Evolutionary conservation across 2,888 invertebrate genomes (phyloP).

Genomic region (Meghimatium bilineatum): DNA sequence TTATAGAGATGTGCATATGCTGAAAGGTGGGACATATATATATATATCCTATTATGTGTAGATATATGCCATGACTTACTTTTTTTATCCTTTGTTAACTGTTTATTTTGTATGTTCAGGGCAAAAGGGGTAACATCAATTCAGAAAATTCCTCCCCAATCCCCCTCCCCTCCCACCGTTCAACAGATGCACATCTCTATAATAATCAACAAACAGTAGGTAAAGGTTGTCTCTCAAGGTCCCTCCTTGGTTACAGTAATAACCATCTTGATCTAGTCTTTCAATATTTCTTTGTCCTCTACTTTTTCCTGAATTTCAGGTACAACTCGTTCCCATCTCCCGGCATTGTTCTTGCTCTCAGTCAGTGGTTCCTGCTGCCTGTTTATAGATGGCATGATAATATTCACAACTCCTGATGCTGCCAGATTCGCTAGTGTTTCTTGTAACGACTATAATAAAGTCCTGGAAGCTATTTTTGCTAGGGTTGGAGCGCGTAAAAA

Average conservation of each 20-base stretch:
- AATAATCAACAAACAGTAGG: too few relatives aligned
- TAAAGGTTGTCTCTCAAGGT: too few relatives aligned
- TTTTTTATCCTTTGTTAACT: too few relatives aligned
- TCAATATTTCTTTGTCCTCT: not conserved
- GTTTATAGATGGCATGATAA: slow-evolving; percentile 28
- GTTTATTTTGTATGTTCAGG: too few relatives aligned
- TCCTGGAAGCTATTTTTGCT: not conserved
- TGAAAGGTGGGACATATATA: too few relatives aligned
- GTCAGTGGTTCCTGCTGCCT: not conserved
- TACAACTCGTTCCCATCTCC: not conserved
- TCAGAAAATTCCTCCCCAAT: too few relatives aligned
- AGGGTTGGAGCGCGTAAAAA: not conserved
- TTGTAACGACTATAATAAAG: not conserved
- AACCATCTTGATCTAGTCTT: not conserved
- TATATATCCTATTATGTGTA: too few relatives aligned
- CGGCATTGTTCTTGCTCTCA: not conserved
- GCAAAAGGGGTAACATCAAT: too few relatives aligned
- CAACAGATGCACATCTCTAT: too few relatives aligned
- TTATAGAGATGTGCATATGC: too few relatives aligned
- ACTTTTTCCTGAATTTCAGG: not conserved
- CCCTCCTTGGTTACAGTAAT: not conserved
- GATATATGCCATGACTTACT: too few relatives aligned
- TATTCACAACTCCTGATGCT: not conserved
- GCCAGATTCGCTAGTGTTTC: slow-evolving; percentile 15
- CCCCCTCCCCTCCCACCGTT: too few relatives aligned